Base-by-base conservation (phyloP, 2,113 vertebrate genomes). In the Anoplopoma fimbria region DNA sequence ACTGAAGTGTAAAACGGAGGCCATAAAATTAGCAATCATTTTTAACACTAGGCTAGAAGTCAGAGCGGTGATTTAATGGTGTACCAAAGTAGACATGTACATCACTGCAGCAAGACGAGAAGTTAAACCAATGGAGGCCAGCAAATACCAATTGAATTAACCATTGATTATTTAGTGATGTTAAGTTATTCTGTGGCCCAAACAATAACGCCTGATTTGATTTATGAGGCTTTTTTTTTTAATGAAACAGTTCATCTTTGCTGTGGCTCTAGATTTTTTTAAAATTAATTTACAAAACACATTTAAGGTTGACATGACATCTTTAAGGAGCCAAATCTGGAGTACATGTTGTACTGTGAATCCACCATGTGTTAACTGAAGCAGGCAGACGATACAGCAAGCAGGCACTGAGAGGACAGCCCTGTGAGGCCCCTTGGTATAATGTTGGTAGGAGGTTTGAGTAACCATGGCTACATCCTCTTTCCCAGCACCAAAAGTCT, bases 351-450 rank as follows among this genome's bases (percentile, higher is more conserved):
- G 87, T 84, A 75, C 91, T 90, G 90, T 90, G 87, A 79, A 88
- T 93, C 86, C 92, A 88, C 81, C 9, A 27, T 55, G 89, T 89
- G 91, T 94, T 93, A 94, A 92, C 87, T 45, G 69, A 4, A 80
- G 88, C 77, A 88, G 62, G 87, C 85, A 91, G 86, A 93, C 21
- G 19, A 75, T 68, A 85, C 77, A 77, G 86, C 88, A 90, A 79
- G 82, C 85, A 96, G 96, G 97, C 96, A 96, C 97, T 96, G 96
- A 96, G 97, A 96, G 97, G 97, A 97, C 97, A 99, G 97, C 97
- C 97, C 95, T 97, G 94, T 95, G 93, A 96, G 96, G 96, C 96
- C 96, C 94, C 93, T 79, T 87, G 70, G 68, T 61, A 74, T 55
- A 67, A 72, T 31, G 55, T 58, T 58, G 19, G 42, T 62, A 63